Evolutionary conservation across 2,113 vertebrate species (phyloP).

Genomic region (Esox niger): DNA sequence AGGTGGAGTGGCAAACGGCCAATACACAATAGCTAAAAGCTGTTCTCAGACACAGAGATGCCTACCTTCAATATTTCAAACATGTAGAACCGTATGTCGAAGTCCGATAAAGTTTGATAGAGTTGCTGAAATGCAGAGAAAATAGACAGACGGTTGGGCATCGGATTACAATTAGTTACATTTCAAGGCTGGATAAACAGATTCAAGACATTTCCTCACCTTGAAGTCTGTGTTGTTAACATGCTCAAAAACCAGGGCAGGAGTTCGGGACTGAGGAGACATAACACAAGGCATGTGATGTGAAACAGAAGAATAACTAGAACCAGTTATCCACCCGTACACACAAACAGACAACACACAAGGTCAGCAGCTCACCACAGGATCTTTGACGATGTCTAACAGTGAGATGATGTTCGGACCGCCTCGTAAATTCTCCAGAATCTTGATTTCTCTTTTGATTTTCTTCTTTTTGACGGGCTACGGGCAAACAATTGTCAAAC

Average conservation of each 20-base stretch:
- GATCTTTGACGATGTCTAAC: conserved; percentile 85
- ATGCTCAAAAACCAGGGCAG: conserved; percentile 84
- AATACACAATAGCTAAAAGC: no score
- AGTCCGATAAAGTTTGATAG: conserved; percentile 86
- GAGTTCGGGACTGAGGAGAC: conserved; percentile 77
- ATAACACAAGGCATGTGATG: neutral
- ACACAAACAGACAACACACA: neutral
- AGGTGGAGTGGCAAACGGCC: no score
- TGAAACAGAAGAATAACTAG: conserved; percentile 3
- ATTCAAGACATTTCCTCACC: conserved; percentile 60
- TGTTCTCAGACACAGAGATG: no score
- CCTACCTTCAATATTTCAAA: conserved; percentile 86
- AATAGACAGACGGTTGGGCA: neutral
- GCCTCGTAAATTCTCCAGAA: conserved; percentile 83
- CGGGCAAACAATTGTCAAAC: conserved; percentile 12
- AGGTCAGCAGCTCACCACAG: conserved; percentile 70
- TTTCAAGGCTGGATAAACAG: neutral
- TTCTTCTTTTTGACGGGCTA: conserved; percentile 90
- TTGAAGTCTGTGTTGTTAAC: conserved; percentile 90
- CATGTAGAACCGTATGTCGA: conserved; percentile 89
- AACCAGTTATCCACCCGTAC: no score
- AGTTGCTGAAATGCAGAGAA: conserved; percentile 71
- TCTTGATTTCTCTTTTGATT: conserved; percentile 87
- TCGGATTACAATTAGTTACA: neutral
- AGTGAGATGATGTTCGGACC: conserved; percentile 86